Conservation (phyloP, 2,888 invertebrate species). For the Lysandra bellargus region DNA sequence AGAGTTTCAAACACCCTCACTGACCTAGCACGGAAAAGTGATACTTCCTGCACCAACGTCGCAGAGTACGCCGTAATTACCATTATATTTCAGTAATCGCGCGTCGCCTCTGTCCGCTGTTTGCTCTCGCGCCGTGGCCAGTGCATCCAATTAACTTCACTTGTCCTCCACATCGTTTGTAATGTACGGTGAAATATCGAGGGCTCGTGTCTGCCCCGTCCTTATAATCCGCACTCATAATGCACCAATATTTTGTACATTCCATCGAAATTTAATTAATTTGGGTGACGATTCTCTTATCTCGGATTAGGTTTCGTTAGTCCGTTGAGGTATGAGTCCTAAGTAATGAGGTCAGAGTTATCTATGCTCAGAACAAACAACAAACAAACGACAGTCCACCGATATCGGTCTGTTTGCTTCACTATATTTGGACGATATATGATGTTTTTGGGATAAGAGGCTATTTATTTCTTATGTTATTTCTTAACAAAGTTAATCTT, state of each 20-base stretch:
- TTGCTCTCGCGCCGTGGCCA: conserved; percentile 51
- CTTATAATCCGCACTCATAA: conserved; percentile 54
- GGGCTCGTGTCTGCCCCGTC: conserved; percentile 50
- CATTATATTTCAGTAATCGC: neutral
- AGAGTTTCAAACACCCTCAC: too few relatives aligned
- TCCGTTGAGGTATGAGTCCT: neutral
- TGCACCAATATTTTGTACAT: conserved; percentile 33
- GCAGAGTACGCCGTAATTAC: neutral
- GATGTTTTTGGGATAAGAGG: neutral
- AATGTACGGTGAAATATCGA: conserved; percentile 71
- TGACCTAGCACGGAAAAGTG: too few relatives aligned
- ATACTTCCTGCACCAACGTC: too few relatives aligned
- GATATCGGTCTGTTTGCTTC: conserved; percentile 9
- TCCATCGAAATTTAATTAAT: neutral
- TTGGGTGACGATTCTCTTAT: neutral
- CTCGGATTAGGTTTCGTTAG: neutral
- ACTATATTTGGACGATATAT: conserved; percentile 8
- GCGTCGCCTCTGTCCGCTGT: neutral
- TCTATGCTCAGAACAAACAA: conserved; percentile 26
- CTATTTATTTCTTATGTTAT: neutral
- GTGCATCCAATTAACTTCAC: conserved; percentile 75
- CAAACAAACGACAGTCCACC: conserved; percentile 9
- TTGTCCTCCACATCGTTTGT: conserved; percentile 64
- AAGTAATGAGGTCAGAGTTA: conserved; percentile 23
- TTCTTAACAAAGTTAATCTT: too few relatives aligned